Conservation (phyloP, 2,888 invertebrate genomes). For the Apodemia duryi region DNA sequence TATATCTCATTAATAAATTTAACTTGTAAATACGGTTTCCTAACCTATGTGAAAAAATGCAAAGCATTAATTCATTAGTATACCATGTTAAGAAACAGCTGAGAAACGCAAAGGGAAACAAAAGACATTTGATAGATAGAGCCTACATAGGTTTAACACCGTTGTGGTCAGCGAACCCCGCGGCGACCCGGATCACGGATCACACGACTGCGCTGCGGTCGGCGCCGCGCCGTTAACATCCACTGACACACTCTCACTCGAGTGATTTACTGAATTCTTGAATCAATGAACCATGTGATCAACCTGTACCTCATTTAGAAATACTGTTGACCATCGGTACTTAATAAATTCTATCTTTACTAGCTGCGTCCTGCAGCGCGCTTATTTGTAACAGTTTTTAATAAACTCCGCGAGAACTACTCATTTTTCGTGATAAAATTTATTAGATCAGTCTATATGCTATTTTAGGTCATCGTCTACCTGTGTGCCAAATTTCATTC, state of each 20-base stretch:
- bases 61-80: neutral
- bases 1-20: too few species aligned
- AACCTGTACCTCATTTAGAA: neutral
- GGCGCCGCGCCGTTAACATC: conserved; percentile 43
- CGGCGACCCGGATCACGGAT: conserved; percentile 68
- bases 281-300: conserved; percentile 13
- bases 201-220: conserved; percentile 30
- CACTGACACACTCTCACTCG: conserved; percentile 44
- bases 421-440: too few species aligned
- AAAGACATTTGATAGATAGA: conserved; percentile 18
- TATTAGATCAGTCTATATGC: too few species aligned
- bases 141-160: conserved; percentile 36
- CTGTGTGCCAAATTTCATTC: too few species aligned
- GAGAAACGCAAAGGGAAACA: conserved; percentile 2
- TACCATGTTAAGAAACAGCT: neutral
- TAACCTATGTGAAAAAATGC: neutral
- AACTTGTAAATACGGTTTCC: too few species aligned
- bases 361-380: too few species aligned
- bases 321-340: neutral
- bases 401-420: too few species aligned
- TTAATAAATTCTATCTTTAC: neutral
- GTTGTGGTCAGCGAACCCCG: conserved; percentile 40
- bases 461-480: too few species aligned
- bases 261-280: conserved; percentile 28
- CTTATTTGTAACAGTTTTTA: too few species aligned